Evolutionary conservation across 1,140 invertebrate species (phyloP).

Genomic region (Alviniconcha marisindica): DNA sequence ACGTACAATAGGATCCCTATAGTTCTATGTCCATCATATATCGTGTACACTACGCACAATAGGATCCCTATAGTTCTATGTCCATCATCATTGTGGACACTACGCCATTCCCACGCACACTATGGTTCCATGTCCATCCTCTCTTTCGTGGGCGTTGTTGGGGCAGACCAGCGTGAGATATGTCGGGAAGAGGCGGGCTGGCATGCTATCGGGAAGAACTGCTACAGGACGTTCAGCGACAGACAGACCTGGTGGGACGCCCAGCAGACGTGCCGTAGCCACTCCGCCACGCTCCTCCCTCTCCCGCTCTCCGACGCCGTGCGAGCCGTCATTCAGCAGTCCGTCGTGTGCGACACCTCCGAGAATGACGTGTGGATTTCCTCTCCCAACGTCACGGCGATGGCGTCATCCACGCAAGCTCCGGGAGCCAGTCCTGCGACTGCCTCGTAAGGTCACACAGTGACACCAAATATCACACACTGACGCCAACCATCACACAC

Average conservation of each 20-base stretch:
- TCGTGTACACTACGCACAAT: not conserved
- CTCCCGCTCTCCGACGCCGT: slow-evolving; percentile 7
- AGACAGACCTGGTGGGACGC: slow-evolving; percentile 50
- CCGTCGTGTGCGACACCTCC: slow-evolving; percentile 14
- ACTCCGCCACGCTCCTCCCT: not conserved
- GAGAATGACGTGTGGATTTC: slow-evolving; percentile 22
- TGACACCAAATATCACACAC: too few species aligned
- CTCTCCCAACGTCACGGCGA: not conserved
- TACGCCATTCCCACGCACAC: too few species aligned
- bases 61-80: not conserved
- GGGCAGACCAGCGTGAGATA: not conserved
- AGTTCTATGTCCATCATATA: not conserved
- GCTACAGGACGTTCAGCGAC: slow-evolving; percentile 52
- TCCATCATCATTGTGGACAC: not conserved
- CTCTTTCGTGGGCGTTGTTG: too few species aligned
- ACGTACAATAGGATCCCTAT: not conserved
- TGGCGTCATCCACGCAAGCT: too few species aligned
- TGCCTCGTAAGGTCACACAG: not conserved
- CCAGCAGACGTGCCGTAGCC: not conserved
- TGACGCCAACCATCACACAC: too few species aligned
- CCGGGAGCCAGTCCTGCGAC: too few species aligned
- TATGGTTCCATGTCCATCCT: too few species aligned
- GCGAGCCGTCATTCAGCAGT: not conserved
- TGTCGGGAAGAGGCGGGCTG: slow-evolving; percentile 40
- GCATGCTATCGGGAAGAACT: slow-evolving; percentile 50